Conservation (phyloP, 2,888 invertebrate genomes). For the Xanthia togata region DNA sequence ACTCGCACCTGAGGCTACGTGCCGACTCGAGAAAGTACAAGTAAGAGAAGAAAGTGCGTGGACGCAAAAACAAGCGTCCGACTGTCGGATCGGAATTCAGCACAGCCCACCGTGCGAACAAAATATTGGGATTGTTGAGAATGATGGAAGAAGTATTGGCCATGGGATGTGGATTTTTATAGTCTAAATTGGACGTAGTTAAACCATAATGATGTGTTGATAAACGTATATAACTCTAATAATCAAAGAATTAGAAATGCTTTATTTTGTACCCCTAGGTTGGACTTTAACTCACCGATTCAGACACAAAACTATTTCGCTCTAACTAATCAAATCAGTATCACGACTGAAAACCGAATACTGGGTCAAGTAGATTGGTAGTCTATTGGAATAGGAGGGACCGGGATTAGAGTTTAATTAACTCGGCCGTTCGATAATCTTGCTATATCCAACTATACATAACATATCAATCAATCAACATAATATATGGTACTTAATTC, state of each 20-base stretch:
- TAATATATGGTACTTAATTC: neutral
- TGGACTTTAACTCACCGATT: neutral
- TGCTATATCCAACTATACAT: neutral
- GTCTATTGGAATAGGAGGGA: conserved; percentile 14
- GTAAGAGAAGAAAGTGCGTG: conserved; percentile 86
- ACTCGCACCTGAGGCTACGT: conserved; percentile 69
- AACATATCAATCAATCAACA: neutral
- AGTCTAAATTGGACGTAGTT: neutral
- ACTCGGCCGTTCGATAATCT: conserved; percentile 21
- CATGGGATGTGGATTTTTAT: conserved; percentile 6
- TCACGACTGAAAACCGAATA: conserved; percentile 35
- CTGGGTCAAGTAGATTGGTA: conserved; percentile 23
- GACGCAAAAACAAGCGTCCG: conserved; percentile 80
- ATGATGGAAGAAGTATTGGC: conserved; percentile 18
- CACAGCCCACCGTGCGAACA: conserved; percentile 67
- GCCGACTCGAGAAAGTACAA: conserved; percentile 83
- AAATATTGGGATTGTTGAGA: conserved; percentile 52
- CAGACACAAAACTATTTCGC: neutral
- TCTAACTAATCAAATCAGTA: conserved; percentile 17
- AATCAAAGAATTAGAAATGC: neutral
- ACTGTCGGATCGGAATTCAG: conserved; percentile 80
- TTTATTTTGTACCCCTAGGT: neutral
- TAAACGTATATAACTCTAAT: neutral
- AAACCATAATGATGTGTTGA: neutral
- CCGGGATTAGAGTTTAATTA: conserved; percentile 40